Base-by-base conservation (phyloP, 1,140 invertebrate species). In the Conopomorpha cramerella region DNA sequence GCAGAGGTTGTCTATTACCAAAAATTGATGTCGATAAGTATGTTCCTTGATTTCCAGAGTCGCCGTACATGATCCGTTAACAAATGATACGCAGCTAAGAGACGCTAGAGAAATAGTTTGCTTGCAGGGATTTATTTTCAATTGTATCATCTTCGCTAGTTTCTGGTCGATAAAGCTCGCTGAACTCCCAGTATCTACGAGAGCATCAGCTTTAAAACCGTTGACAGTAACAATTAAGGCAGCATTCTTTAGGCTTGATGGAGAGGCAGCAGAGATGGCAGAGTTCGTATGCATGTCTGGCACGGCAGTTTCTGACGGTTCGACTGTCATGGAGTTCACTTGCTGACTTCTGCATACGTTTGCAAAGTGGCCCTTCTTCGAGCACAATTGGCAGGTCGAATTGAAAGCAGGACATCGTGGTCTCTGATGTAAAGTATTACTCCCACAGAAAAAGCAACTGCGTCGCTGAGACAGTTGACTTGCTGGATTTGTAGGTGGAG, bases 1-100 rank as follows among this genome's bases (percentile, higher is more conserved):
- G n/a, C 0, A 53, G 7, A 45, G 37, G 4, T 49, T 42, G 0
- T 45, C 36, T 14, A 49, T 17, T 15, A 46, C 17, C 2, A 51
- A 26, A 25, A 29, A 31, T 13, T 31, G 11, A 8, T 43, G 19
- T 38, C 43, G 31, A n/a, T 49, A 46, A 8, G 15, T 16, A 31
- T 52, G 34, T 4, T 41, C 25, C 6, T 34, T 17, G 2, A 52
- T 36, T 28, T 34, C 8, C 2, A 49, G 34, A 18, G 39, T 49
- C 1, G 39, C 37, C 10, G 11, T 16, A 30, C 41, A 49, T 14
- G 18, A 2, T 1, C 25, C 18, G 13, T 32, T 14, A 3, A 41
- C 29, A 8, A 12, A 12, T 1, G 32, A 36, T 8, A 18, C 10
- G 8, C 30, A 28, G 25, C 8, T 31, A 2, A 30, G 14, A 1